Evolutionary conservation across 2,113 vertebrate species (phyloP).

Genomic region (Cryptotis parvus): DNA sequence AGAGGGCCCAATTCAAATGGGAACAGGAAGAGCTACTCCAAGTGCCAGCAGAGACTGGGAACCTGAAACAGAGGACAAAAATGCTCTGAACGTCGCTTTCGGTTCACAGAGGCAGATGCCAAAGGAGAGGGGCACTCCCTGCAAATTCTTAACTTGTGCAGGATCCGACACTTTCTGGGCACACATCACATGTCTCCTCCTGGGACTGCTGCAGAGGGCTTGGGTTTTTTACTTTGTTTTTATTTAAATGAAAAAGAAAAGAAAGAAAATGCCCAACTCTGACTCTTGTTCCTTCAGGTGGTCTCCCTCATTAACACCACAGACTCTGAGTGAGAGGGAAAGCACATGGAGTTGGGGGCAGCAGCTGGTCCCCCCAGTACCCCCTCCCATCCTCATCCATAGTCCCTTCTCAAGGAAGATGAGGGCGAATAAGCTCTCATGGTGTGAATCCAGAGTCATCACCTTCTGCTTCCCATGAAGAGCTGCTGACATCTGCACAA

Average conservation of each 20-base stretch:
- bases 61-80: neutral
- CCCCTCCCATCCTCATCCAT: too few species aligned
- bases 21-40: neutral
- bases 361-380: slow-evolving; percentile 43
- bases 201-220: too few species aligned
- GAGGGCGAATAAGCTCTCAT: neutral
- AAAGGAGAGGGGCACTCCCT: neutral
- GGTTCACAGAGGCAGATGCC: slow-evolving; percentile 13
- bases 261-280: slow-evolving; percentile 30
- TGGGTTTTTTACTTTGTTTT: too few species aligned
- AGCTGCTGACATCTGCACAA: neutral
- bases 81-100: neutral
- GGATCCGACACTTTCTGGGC: slow-evolving; percentile 45
- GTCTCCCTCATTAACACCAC: slow-evolving; percentile 56
- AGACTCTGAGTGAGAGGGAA: neutral
- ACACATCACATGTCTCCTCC: neutral
- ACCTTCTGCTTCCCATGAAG: neutral
- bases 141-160: slow-evolving; percentile 33
- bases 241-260: neutral
- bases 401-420: neutral
- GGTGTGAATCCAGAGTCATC: neutral
- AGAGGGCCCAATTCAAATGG: neutral
- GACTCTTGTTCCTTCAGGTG: neutral
- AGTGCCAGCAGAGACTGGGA: neutral
- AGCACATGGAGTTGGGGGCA: neutral